Evolutionary conservation across 2,113 vertebrate species (phyloP).

Genomic region (Ameiurus melas): DNA sequence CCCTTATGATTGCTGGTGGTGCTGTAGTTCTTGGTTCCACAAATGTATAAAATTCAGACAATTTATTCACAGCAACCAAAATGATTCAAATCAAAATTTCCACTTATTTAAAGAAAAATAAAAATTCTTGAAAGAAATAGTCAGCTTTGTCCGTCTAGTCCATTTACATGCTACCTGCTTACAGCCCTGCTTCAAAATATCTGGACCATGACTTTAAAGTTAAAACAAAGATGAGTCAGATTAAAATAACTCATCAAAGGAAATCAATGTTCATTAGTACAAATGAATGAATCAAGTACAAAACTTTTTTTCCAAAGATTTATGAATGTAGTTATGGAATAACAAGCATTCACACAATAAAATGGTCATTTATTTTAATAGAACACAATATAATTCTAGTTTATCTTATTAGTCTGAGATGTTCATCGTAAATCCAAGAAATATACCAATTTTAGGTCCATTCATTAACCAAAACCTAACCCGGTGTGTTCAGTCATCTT

Average conservation of each 20-base stretch:
- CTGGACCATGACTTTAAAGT: not conserved
- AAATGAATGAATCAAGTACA: not conserved
- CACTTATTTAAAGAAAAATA: not conserved
- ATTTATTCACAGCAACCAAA: not conserved
- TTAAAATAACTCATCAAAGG: not conserved
- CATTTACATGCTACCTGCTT: not conserved
- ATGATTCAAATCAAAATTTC: not conserved
- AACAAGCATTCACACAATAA: not conserved
- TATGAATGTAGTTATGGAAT: not conserved
- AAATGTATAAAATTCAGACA: not conserved
- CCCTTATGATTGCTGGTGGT: not conserved
- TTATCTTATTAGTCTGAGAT: not conserved
- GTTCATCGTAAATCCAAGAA: not conserved
- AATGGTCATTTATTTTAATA: not conserved
- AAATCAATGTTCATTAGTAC: not conserved
- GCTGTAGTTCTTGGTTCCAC: not conserved
- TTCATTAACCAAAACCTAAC: conserved; percentile 39
- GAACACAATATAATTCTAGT: not conserved
- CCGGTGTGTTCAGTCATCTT: conserved; percentile 49
- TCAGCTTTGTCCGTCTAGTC: not conserved
- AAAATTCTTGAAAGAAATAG: not conserved
- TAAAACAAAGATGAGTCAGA: conserved; percentile 59
- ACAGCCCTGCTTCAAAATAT: not conserved
- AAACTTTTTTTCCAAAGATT: not conserved
- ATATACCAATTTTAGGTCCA: not conserved